These are phyloP conservation scores for Microplitis demolitor DNA, from an alignment of 1,140 invertebrate genomes.

Conservation along the genomic window DNA sequence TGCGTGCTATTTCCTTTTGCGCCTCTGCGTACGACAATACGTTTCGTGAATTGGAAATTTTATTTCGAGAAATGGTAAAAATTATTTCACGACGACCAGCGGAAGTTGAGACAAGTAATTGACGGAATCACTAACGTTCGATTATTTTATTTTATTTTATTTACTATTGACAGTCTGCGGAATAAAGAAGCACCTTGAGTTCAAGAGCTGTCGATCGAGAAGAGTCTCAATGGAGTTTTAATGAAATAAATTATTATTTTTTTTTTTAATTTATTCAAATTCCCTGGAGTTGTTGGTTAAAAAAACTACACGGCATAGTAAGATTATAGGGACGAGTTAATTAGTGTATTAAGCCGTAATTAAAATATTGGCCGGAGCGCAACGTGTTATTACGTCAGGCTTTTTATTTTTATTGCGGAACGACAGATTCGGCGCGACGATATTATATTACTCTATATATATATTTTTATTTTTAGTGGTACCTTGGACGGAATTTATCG, in stretches of 20 bases:
- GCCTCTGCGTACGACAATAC: not conserved
- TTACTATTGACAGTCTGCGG: slow-evolving; percentile 12
- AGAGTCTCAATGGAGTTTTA: too few relatives aligned
- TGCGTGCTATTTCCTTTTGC: slow-evolving; percentile 26
- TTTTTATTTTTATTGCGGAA: not conserved
- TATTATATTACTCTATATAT: slow-evolving; percentile 48
- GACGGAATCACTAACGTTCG: not conserved
- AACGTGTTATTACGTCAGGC: too few relatives aligned
- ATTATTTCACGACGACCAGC: not conserved
- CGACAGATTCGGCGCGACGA: slow-evolving; percentile 26
- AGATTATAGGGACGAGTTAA: slow-evolving; percentile 33
- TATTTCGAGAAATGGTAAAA: too few relatives aligned
- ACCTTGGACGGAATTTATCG: too few relatives aligned
- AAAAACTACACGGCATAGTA: too few relatives aligned
- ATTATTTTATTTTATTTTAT: not conserved
- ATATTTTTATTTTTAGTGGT: not conserved
- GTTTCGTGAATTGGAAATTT: slow-evolving; percentile 4
- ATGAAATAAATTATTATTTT: too few relatives aligned
- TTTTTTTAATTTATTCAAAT: too few relatives aligned
- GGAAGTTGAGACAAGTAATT: not conserved
- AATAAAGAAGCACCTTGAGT: too few relatives aligned
- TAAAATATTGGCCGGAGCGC: slow-evolving; percentile 48
- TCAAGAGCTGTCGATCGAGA: too few relatives aligned
- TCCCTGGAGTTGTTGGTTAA: too few relatives aligned
- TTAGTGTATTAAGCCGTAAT: slow-evolving; percentile 59